Evolutionary conservation across 2,113 vertebrate genomes (phyloP).

Genomic region (Halichoeres trimaculatus): DNA sequence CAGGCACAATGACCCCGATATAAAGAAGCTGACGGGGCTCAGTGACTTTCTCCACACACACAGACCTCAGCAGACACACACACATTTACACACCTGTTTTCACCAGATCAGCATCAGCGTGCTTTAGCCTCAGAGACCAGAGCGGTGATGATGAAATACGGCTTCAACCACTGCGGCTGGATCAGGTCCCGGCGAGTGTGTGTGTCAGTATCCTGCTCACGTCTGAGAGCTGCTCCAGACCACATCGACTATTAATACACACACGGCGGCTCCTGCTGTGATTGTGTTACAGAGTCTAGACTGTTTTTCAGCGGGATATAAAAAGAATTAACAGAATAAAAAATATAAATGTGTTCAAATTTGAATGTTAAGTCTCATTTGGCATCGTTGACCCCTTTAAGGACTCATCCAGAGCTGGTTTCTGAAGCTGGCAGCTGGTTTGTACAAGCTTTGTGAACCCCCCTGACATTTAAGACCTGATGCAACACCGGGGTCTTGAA

Average conservation of each 20-base stretch:
- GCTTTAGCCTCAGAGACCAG: constrained; percentile 7
- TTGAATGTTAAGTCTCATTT: too few relatives aligned
- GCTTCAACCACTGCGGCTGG: background rate
- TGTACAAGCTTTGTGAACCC: background rate
- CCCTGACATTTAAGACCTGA: background rate
- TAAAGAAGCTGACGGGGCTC: constrained; percentile 18
- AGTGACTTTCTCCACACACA: constrained; percentile 15
- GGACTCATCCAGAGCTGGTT: background rate
- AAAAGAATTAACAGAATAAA: background rate
- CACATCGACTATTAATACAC: background rate
- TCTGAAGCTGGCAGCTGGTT: background rate
- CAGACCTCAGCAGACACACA: constrained; percentile 18
- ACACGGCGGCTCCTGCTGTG: background rate
- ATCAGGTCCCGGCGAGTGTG: constrained; percentile 2
- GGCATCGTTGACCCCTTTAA: too few relatives aligned
- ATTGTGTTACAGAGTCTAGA: background rate
- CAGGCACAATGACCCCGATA: constrained; percentile 40
- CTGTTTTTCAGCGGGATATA: background rate
- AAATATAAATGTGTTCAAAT: too few relatives aligned
- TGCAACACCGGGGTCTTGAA: background rate
- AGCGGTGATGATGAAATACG: constrained; percentile 29
- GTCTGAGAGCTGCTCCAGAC: background rate
- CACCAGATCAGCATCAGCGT: background rate
- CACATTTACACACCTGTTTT: constrained; percentile 32
- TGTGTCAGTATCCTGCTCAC: constrained; percentile 10